Conservation (phyloP, 2,797 vertebrate genomes). For the Pogonophryne albipinna region DNA sequence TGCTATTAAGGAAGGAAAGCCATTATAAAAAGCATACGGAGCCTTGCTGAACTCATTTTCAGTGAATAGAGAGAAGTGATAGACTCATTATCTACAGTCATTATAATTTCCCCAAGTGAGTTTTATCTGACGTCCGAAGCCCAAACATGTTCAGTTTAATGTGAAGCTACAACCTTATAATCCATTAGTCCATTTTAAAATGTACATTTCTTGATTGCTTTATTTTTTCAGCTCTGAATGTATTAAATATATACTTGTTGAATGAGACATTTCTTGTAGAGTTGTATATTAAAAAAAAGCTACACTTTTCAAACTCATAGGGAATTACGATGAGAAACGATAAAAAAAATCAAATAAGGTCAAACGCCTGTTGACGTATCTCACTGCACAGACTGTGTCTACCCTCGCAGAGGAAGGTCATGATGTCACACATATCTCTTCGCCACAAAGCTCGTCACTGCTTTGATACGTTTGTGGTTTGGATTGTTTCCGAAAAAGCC, state of each 20-base stretch:
- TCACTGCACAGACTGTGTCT: background rate
- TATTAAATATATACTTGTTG: too few relatives aligned
- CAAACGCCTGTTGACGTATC: background rate
- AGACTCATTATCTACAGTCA: background rate
- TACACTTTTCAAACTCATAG: too few relatives aligned
- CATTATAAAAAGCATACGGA: background rate
- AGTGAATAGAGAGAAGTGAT: too few relatives aligned
- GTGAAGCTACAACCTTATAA: background rate
- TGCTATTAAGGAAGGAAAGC: background rate
- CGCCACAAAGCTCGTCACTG: background rate
- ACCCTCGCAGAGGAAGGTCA: constrained; percentile 14
- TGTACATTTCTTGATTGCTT: background rate
- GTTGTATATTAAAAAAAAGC: too few relatives aligned
- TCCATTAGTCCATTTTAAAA: background rate
- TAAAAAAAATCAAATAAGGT: background rate
- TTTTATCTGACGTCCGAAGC: background rate
- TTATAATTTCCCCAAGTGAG: background rate
- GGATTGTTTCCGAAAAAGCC: too few relatives aligned
- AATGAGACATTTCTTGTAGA: too few relatives aligned
- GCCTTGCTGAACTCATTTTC: background rate
- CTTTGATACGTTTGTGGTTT: background rate
- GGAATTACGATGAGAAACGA: too few relatives aligned
- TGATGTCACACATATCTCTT: too few relatives aligned
- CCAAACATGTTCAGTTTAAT: background rate
- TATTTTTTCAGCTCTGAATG: background rate